Evolutionary conservation across 2,888 invertebrate genomes (phyloP), one percentile per base, ranked within the genome.

Genomic region (Drosophila gaucha): DNA sequence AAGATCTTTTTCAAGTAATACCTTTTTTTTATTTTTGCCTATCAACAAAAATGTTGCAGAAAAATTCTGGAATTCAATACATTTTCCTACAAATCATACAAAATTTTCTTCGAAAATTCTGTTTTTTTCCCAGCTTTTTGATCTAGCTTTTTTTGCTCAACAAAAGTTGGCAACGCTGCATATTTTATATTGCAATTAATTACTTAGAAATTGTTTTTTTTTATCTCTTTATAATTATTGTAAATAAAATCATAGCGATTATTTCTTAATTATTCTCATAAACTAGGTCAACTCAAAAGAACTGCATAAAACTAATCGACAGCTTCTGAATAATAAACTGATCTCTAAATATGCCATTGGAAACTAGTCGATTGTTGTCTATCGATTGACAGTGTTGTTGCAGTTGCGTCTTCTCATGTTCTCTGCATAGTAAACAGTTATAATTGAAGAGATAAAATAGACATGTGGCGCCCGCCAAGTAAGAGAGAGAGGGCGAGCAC

Each of bases 401-500:
- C 28, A 28, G 4, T 4, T 28, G 2, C 9, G 10, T 14, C 2
- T 9, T 26, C 16, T 44, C n/a, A 28, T 44, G 16, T 28, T 28
- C 28, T 6, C 28, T 28, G 18, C 44, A 12, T 30, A 33, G 33
- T 33, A 44, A 44, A 44, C 46, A 1, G 50, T 14, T 24, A 51
- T 51, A 38, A 50, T 50, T 38, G 38, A 50, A 6, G 12, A 12
- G 16, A 26, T 10, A 16, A 9, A 28, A 2, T 14, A 49, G 47
- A 55, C 55, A 46, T 55, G 14, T 47, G 55, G 55, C 55, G 47
- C 55, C 47, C 18, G 3, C 12, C 2, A 5, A 16, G 2, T 3
- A 28, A 30, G 22, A 8, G 16, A 33, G 9, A 8, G 33, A 12
- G 14, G 6, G 6, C 14, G 50, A 26, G 9, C 9, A 16, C 6